These are phyloP conservation scores for Tolmerus cingulatus DNA, from an alignment of 2,888 invertebrate genomes.

Conservation along the genomic window DNA sequence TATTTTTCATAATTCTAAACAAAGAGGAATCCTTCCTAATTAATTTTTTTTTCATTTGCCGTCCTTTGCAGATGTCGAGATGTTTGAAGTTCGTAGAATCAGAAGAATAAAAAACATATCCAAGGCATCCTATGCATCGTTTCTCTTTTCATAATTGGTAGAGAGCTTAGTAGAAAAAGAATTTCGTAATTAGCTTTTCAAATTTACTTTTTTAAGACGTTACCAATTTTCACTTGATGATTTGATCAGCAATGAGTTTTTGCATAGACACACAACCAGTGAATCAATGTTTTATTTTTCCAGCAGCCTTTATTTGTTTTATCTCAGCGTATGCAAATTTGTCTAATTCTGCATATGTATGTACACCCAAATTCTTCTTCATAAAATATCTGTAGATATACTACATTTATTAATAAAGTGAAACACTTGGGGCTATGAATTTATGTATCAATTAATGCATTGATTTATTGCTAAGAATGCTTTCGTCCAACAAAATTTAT, in stretches of 20 bases:
- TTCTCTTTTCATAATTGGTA: too few species aligned
- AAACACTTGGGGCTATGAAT: not conserved
- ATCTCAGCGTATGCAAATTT: not conserved
- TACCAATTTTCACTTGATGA: too few species aligned
- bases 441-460: too few species aligned
- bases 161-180: not conserved
- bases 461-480: too few species aligned
- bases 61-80: not conserved
- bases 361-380: not conserved
- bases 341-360: not conserved
- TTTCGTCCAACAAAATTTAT: too few species aligned
- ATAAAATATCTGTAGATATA: not conserved
- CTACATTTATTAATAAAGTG: not conserved
- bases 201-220: not conserved
- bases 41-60: not conserved
- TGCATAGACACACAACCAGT: too few species aligned
- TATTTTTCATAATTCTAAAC: not conserved
- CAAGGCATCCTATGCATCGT: not conserved
- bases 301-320: not conserved
- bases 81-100: not conserved
- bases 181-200: not conserved
- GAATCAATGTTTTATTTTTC: not conserved
- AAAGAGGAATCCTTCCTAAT: not conserved
- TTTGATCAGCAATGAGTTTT: too few species aligned
- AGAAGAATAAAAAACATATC: not conserved